Percentiles rank a stretch among this genome's conserved stretches.
Evolutionary conservation across 2,797 vertebrate species (phyloP).

Genomic region (Sebastes variabilis): DNA sequence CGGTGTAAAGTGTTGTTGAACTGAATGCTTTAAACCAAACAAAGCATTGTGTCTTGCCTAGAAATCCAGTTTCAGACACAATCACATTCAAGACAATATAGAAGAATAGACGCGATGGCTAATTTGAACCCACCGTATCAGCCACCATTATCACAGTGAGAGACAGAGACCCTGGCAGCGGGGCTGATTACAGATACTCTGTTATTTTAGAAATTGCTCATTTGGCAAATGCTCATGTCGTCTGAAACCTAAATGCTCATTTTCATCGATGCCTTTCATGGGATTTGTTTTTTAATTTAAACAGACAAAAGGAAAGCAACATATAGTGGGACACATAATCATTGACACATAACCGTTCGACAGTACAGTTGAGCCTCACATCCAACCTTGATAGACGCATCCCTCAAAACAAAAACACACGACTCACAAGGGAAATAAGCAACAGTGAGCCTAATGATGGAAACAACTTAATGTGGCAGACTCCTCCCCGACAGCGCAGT

Average conservation of each 20-base stretch:
- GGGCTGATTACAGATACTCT: slow-evolving; percentile 60
- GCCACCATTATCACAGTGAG: slow-evolving; percentile 71
- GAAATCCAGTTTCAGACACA: slow-evolving; percentile 27
- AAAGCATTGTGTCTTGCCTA: neutral
- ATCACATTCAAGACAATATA: slow-evolving; percentile 35
- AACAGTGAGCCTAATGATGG: slow-evolving; percentile 78
- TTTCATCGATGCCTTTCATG: slow-evolving; percentile 68
- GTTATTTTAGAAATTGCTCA: slow-evolving; percentile 72
- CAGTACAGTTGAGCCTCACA: slow-evolving; percentile 67
- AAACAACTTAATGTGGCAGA: slow-evolving; percentile 78
- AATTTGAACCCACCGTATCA: slow-evolving; percentile 55
- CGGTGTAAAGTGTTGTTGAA: neutral
- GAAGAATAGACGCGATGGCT: slow-evolving; percentile 43
- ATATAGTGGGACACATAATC: slow-evolving; percentile 69
- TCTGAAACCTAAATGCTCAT: slow-evolving; percentile 71
- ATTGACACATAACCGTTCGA: slow-evolving; percentile 67
- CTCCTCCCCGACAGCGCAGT: slow-evolving; percentile 71
- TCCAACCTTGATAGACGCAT: slow-evolving; percentile 73
- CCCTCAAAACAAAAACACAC: slow-evolving; percentile 76
- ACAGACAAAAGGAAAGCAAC: slow-evolving; percentile 65
- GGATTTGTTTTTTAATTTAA: slow-evolving; percentile 79
- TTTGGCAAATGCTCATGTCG: slow-evolving; percentile 72
- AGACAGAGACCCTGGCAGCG: slow-evolving; percentile 64
- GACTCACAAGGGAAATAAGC: slow-evolving; percentile 81
- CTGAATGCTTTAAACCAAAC: neutral